These are phyloP conservation scores for Equus quagga DNA, from an alignment of 2,113 vertebrate species.

Conservation along the genomic window DNA sequence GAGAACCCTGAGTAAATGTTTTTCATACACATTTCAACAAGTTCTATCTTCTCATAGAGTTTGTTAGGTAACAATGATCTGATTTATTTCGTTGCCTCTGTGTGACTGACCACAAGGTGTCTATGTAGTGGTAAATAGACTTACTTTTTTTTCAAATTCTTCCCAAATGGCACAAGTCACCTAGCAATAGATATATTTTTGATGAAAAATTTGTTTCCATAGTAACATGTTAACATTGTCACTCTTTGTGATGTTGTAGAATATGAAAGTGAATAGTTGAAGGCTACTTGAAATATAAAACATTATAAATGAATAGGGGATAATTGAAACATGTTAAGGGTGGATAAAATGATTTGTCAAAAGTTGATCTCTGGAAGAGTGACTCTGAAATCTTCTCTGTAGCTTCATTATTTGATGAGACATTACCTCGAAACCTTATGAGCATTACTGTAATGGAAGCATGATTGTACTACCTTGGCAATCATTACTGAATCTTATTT, in stretches of 20 bases:
- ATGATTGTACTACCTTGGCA: slow-evolving; percentile 60
- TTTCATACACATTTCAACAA: slow-evolving; percentile 66
- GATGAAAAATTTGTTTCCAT: slow-evolving; percentile 85
- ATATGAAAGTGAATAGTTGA: slow-evolving; percentile 83
- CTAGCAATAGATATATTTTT: slow-evolving; percentile 84
- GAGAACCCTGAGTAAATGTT: not conserved
- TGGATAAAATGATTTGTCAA: slow-evolving; percentile 71
- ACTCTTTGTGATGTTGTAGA: slow-evolving; percentile 81
- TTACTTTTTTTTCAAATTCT: slow-evolving; percentile 81
- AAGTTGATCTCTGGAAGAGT: slow-evolving; percentile 77
- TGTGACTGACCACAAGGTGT: slow-evolving; percentile 50
- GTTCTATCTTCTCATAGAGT: slow-evolving; percentile 70
- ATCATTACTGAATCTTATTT: slow-evolving; percentile 50
- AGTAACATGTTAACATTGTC: slow-evolving; percentile 81
- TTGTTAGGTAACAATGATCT: slow-evolving; percentile 39
- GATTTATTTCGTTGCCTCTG: slow-evolving; percentile 72
- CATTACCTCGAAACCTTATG: slow-evolving; percentile 51
- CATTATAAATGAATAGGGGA: not conserved
- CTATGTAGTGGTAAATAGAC: slow-evolving; percentile 72
- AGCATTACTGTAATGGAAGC: slow-evolving; percentile 25
- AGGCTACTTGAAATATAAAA: slow-evolving; percentile 77
- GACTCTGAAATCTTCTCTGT: slow-evolving; percentile 70
- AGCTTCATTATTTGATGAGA: slow-evolving; percentile 67
- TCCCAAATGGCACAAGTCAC: slow-evolving; percentile 77
- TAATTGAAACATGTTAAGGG: slow-evolving; percentile 36